Evolutionary conservation across 2,797 vertebrate species (phyloP).

Genomic region (Manis crassicaudata): DNA sequence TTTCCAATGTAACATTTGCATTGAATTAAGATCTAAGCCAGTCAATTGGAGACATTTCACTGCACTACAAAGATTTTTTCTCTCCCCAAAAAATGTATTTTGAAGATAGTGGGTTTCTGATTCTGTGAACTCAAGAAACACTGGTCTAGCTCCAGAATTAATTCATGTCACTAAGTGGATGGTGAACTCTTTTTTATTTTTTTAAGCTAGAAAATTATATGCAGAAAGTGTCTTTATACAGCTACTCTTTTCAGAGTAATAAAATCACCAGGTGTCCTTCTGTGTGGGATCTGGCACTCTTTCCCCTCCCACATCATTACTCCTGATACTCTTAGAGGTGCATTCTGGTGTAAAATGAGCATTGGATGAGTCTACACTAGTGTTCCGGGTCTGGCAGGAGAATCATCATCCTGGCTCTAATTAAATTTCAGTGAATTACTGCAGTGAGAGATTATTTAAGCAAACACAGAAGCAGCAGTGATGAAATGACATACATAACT

Average conservation of each 20-base stretch:
- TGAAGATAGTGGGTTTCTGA: not conserved
- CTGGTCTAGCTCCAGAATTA: not conserved
- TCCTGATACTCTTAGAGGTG: not conserved
- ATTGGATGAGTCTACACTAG: not conserved
- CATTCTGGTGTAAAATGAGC: not conserved
- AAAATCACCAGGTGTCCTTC: not conserved
- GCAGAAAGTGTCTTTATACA: not conserved
- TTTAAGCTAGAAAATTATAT: not conserved
- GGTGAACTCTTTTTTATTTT: not conserved
- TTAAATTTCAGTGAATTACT: conserved; percentile 59
- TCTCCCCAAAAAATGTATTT: not conserved
- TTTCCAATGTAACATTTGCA: not conserved
- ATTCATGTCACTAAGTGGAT: not conserved
- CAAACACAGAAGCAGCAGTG: conserved; percentile 36
- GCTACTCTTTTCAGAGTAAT: not conserved
- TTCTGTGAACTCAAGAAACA: not conserved
- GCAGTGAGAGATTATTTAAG: conserved; percentile 58
- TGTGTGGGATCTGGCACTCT: not conserved
- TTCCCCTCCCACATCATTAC: not conserved
- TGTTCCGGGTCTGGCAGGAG: not conserved
- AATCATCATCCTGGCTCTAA: not conserved
- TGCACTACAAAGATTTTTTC: not conserved
- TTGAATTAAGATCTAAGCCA: conserved; percentile 10
- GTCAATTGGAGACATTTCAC: not conserved
- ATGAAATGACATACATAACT: conserved; percentile 41